Base-by-base conservation (phyloP, 2,888 invertebrate genomes). In the Drosophila barbarae region DNA sequence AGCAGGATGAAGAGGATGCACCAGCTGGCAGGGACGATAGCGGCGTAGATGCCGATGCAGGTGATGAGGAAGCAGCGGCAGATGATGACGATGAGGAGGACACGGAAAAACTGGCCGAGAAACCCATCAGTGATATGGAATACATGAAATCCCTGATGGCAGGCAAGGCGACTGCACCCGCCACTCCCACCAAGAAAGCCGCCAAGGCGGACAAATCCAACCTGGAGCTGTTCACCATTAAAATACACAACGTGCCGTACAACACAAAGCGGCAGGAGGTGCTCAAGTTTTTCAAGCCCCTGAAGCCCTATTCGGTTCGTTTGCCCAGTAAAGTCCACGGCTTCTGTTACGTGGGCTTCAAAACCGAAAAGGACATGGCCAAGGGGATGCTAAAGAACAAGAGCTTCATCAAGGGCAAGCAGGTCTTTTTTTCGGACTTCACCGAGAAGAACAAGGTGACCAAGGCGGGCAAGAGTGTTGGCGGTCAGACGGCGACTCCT, bases 341-440 rank as follows among this genome's bases (percentile, higher is more conserved):
- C 7, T 94, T 97, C 81, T 97, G 96, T 39, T 98, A 94, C 90
- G 94, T 96, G n/a, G 96, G 96, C 3, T 98, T 98, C 84, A 93
- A 94, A 88, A 94, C 93, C 5, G 95, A 97, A 84, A 93, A 92
- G 69, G 94, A 95, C 72, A 91, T 95, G 83, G 93, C 93, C 32
- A 93, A 94, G 84, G 97, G 96, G 2, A 90, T 98, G 75, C 90
- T 91, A 50, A 97, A 96, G 88, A 93, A 97, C 86, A 95, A 94
- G 90, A 94, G 95, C 85, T 96, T 97, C 87, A 91, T 97, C 82
- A 93, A 90, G 81, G 93, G 93, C n/a, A 93, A 92, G 77, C 92
- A 92, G 82, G 90, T 94, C 47, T 90, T 90, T 64, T 91, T 94
- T 23, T 88, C 88, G 1, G 90, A 91, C 71, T 92, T 91, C 69